Conservation (phyloP, 2,888 invertebrate species). For the Dolichopus griseipennis region DNA sequence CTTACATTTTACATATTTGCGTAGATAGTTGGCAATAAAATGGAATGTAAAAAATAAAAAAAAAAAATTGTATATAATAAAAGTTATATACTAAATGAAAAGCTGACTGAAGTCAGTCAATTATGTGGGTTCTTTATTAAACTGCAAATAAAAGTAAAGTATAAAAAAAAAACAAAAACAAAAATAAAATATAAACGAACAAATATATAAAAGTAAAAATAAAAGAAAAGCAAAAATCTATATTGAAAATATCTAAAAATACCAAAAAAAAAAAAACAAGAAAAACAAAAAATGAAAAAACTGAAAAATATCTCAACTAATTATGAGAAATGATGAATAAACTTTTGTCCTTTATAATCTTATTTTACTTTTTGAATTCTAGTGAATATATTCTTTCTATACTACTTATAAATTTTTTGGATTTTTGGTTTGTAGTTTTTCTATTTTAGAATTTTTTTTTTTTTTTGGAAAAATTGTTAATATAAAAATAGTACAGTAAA, state of each 20-base stretch:
- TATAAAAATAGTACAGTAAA: too few relatives aligned
- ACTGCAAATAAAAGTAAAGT: background rate
- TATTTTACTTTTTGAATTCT: too few relatives aligned
- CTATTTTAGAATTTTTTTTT: too few relatives aligned
- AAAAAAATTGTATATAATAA: too few relatives aligned
- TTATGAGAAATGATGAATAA: slow-evolving; percentile 3
- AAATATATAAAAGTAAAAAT: background rate
- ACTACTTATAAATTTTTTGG: too few relatives aligned
- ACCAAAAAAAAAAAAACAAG: background rate
- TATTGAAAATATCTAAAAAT: background rate
- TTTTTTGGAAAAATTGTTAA: too few relatives aligned
- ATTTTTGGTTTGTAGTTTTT: too few relatives aligned
- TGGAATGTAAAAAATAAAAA: background rate
- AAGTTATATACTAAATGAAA: background rate
- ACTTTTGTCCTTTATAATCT: background rate
- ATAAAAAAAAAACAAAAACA: too few relatives aligned
- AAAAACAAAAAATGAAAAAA: background rate
- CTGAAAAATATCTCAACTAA: background rate
- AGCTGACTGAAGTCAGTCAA: slow-evolving; percentile 6
- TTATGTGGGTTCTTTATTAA: slow-evolving; percentile 6
- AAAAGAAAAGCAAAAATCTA: background rate
- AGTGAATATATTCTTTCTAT: too few relatives aligned
- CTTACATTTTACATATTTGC: background rate
- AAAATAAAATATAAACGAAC: background rate
- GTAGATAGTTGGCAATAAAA: slow-evolving; percentile 4